phyloP scores from a whole-genome alignment of 1,140 invertebrate species.

The Drosophila suzukii region DNA sequence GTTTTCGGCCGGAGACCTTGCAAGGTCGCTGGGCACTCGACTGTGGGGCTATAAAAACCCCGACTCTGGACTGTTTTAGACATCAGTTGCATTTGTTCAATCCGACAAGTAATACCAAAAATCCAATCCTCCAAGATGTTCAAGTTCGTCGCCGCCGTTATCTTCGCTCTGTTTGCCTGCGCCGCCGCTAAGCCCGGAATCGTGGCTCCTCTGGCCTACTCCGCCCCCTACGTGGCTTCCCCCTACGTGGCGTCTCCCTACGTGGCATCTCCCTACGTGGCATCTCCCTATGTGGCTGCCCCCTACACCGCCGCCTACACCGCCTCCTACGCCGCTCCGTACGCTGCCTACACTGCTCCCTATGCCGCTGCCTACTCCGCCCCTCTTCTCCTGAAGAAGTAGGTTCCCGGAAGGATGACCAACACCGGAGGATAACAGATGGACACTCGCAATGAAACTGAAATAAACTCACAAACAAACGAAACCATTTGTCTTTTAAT shows the following conservation, averaged over 20 bases:
- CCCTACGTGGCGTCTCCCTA: constrained; percentile 66
- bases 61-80: constrained; percentile 1
- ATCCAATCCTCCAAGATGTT: constrained; percentile 66
- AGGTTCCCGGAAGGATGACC: constrained; percentile 14
- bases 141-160: constrained; percentile 70
- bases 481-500: constrained; percentile 32
- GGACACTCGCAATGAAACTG: constrained; percentile 33
- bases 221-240: constrained; percentile 52
- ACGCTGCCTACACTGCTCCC: constrained; percentile 60
- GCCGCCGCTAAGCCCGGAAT: constrained; percentile 75
- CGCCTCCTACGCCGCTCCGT: constrained; percentile 44
- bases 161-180: constrained; percentile 71
- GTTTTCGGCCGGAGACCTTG: constrained; percentile 39
- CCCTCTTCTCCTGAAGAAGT: constrained; percentile 69
- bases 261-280: constrained; percentile 66
- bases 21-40: constrained; percentile 39
- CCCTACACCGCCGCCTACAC: constrained; percentile 45
- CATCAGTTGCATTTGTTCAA: constrained; percentile 73
- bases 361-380: constrained; percentile 37
- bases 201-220: constrained; percentile 77
- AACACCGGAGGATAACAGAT: constrained; percentile 4
- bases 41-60: constrained; percentile 44
- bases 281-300: constrained; percentile 64
- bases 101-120: constrained; percentile 46
- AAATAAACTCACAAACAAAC: constrained; percentile 39